Conservation (phyloP, 2,888 invertebrate species). For the Synergus japonicus region DNA sequence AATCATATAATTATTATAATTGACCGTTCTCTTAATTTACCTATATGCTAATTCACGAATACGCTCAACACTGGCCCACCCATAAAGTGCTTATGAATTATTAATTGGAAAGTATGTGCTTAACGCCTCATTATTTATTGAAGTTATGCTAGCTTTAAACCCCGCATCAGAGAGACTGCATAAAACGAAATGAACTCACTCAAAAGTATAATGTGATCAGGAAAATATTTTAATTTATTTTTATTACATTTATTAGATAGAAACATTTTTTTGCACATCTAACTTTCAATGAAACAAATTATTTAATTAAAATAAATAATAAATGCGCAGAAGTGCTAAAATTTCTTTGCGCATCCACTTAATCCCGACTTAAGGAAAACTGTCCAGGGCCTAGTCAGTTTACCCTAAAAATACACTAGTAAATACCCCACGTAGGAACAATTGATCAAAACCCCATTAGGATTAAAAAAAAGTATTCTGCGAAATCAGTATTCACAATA, state of each 20-base stretch:
- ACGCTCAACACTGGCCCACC: slow-evolving; percentile 9
- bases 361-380: no score
- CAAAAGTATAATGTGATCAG: background rate
- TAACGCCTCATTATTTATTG: slow-evolving; percentile 36
- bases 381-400: no score
- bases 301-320: no score
- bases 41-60: slow-evolving; percentile 29
- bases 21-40: slow-evolving; percentile 29
- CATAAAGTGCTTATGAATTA: slow-evolving; percentile 34
- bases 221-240: background rate
- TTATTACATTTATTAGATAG: background rate
- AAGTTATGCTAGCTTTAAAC: slow-evolving; percentile 23
- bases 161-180: slow-evolving; percentile 1
- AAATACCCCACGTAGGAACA: no score
- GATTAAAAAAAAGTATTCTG: no score
- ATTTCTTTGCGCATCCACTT: no score
- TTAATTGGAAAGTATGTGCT: slow-evolving; percentile 24
- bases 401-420: no score
- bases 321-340: no score
- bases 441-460: no score
- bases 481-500: no score
- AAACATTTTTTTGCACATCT: no score
- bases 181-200: slow-evolving; percentile 12
- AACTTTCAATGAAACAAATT: no score
- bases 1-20: slow-evolving; percentile 34